Conservation (phyloP, 2,113 vertebrate species). For the Mesocricetus auratus region DNA sequence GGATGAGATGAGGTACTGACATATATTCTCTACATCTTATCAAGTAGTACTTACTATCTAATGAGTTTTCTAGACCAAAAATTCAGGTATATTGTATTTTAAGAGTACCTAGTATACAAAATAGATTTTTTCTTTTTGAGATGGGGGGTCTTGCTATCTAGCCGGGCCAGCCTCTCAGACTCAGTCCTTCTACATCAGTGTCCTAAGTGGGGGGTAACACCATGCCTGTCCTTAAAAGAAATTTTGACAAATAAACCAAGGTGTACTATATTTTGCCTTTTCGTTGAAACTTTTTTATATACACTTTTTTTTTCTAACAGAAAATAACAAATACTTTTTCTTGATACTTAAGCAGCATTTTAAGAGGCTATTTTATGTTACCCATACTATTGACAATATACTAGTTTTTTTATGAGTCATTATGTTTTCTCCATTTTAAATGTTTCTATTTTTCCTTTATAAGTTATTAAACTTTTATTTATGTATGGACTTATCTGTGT, state of each 20-base stretch:
- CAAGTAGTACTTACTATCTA: not conserved
- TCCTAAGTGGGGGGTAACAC: not conserved
- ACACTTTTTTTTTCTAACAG: not conserved
- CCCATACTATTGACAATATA: not conserved
- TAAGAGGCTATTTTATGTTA: conserved; percentile 20
- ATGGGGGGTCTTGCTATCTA: not conserved
- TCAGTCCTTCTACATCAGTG: not conserved
- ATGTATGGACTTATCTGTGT: not conserved
- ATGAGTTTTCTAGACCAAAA: not conserved
- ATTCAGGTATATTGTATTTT: not conserved
- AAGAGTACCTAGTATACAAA: not conserved
- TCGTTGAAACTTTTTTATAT: not conserved
- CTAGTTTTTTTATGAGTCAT: not conserved
- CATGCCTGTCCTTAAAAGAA: not conserved
- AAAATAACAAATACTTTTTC: not conserved
- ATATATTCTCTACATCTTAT: not conserved
- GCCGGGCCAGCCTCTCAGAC: not conserved
- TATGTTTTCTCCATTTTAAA: not conserved
- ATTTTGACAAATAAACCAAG: too few species aligned
- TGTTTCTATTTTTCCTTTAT: not conserved
- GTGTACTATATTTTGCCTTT: not conserved
- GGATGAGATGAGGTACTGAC: not conserved
- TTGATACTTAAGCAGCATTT: conserved; percentile 20
- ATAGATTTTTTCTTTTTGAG: not conserved
- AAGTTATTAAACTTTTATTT: not conserved